phyloP scores from a whole-genome alignment of 2,888 invertebrate genomes.

The Spodoptera picta region DNA sequence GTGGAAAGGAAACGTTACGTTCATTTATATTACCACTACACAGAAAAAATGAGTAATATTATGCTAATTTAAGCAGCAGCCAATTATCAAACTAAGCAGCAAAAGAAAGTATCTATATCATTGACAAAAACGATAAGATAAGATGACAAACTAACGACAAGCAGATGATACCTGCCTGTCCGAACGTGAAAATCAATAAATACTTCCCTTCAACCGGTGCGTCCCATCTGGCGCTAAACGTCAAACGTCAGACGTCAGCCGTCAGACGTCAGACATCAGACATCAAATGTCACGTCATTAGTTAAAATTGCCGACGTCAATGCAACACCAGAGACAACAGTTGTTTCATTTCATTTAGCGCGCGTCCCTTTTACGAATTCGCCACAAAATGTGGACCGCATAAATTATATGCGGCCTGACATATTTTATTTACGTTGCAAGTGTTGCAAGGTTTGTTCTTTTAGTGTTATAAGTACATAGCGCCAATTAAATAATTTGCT shows the following conservation, averaged over 20 bases:
- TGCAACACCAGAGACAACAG: slow-evolving; percentile 53
- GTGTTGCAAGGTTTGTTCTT: slow-evolving; percentile 50
- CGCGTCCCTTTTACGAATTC: slow-evolving; percentile 52
- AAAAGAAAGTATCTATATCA: slow-evolving; percentile 28
- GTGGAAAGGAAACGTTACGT: no score
- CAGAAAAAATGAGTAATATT: neutral
- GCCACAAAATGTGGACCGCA: slow-evolving; percentile 53
- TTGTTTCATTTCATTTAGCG: slow-evolving; percentile 65
- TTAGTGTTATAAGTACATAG: slow-evolving; percentile 25
- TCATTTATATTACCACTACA: no score
- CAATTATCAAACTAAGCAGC: slow-evolving; percentile 8
- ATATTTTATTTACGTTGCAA: slow-evolving; percentile 55
- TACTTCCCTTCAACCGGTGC: slow-evolving; percentile 45
- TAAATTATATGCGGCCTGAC: slow-evolving; percentile 52
- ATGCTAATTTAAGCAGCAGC: neutral
- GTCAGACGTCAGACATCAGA: slow-evolving; percentile 61
- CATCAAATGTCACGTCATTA: slow-evolving; percentile 66
- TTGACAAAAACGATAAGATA: slow-evolving; percentile 30
- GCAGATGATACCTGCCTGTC: slow-evolving; percentile 46
- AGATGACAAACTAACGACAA: slow-evolving; percentile 46
- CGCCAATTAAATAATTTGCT: slow-evolving; percentile 20
- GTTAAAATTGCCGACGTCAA: slow-evolving; percentile 64
- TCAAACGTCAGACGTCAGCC: slow-evolving; percentile 54
- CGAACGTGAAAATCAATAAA: slow-evolving; percentile 50
- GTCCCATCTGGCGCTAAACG: slow-evolving; percentile 56